Conservation (phyloP, 2,888 invertebrate genomes). For the Orthonevra nobilis region DNA sequence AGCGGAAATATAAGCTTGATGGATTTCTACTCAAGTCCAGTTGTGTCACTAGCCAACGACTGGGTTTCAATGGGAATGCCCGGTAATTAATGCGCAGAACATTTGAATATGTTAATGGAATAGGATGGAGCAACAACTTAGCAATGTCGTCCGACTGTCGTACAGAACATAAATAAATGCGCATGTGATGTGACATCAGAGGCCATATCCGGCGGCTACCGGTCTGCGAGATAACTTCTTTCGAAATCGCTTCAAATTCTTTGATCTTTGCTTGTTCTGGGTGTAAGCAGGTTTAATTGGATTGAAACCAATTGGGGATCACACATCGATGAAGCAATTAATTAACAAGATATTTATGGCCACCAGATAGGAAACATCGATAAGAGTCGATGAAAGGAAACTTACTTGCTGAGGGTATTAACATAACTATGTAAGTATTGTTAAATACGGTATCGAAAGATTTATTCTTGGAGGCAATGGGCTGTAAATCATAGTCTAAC, state of each 20-base stretch:
- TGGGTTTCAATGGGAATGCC: slow-evolving; percentile 4
- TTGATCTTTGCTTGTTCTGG: slow-evolving; percentile 1
- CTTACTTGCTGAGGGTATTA: no score
- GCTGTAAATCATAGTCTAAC: no score
- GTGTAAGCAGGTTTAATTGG: slow-evolving; percentile 1
- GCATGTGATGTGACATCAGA: slow-evolving; percentile 20
- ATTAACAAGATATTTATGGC: neutral
- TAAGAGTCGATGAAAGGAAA: no score
- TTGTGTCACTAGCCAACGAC: slow-evolving; percentile 1
- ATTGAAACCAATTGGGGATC: neutral
- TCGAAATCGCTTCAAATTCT: slow-evolving; percentile 1
- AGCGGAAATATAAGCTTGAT: slow-evolving; percentile 18
- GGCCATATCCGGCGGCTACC: slow-evolving; percentile 34
- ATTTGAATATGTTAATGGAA: slow-evolving; percentile 35
- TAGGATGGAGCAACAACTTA: slow-evolving; percentile 1
- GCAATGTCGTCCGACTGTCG: neutral
- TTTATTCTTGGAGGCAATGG: no score
- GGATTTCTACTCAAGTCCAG: slow-evolving; percentile 2
- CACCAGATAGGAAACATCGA: neutral
- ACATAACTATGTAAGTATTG: no score
- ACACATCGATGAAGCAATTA: neutral
- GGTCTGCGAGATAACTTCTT: slow-evolving; percentile 7
- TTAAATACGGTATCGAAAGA: no score
- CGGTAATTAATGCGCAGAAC: slow-evolving; percentile 23
- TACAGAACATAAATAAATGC: slow-evolving; percentile 14